A percentile compares a stretch with the other conserved stretches of the same genome.
Conservation (phyloP, 2,888 invertebrate species). For the Acleris sparsana region DNA sequence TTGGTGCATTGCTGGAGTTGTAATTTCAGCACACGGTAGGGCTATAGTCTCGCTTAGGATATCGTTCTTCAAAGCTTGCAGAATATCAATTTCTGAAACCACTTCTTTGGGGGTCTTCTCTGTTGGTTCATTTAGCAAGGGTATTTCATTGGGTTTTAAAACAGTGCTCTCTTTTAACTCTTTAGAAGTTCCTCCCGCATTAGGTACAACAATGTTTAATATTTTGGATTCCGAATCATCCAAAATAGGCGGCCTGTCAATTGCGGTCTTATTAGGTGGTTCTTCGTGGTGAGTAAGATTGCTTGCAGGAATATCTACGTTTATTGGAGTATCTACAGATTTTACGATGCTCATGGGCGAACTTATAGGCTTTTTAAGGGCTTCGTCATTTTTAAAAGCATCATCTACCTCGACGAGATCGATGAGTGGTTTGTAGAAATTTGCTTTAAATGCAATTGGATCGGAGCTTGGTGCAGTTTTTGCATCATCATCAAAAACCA, state of each 20-base stretch:
- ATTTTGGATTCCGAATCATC: background rate
- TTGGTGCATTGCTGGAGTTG: constrained; percentile 69
- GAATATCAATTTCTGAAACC: constrained; percentile 75
- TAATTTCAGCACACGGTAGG: constrained; percentile 52
- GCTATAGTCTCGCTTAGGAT: constrained; percentile 67
- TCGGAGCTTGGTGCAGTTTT: constrained; percentile 1
- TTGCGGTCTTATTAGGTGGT: background rate
- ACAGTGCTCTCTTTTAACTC: constrained; percentile 2
- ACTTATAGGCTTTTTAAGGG: background rate
- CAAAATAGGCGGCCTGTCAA: background rate
- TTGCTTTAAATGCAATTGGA: constrained; percentile 49
- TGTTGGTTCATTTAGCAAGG: constrained; percentile 60
- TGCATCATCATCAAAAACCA: background rate
- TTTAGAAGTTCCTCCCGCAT: background rate
- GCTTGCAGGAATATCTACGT: background rate
- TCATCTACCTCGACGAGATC: constrained; percentile 32
- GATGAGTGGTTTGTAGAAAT: constrained; percentile 62
- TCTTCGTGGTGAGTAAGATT: background rate
- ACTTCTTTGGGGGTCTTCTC: constrained; percentile 51
- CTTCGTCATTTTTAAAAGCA: constrained; percentile 14
- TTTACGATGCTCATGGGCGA: background rate
- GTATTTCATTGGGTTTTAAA: constrained; percentile 56
- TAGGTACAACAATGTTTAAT: background rate
- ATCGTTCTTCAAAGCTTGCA: constrained; percentile 77
- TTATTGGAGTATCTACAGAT: background rate